A percentile compares a stretch with the other conserved stretches of the same genome.
Evolutionary conservation across 2,113 vertebrate genomes (phyloP).

Genomic region (Proteles cristata): DNA sequence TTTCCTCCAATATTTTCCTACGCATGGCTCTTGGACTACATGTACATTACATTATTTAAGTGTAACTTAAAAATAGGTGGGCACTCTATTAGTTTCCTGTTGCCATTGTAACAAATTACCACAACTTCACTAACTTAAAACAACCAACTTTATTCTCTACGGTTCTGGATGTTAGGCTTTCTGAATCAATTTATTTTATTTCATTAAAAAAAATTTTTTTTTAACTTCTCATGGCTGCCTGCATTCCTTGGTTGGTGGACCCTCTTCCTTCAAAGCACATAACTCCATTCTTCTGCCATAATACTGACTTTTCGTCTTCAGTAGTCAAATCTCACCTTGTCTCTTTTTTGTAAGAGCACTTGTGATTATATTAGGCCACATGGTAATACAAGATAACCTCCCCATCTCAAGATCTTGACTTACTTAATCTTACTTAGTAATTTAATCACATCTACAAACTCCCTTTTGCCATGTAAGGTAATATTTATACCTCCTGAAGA

Average conservation of each 20-base stretch:
- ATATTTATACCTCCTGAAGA: not conserved
- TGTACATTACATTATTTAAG: not conserved
- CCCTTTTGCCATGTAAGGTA: not conserved
- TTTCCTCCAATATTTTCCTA: not conserved
- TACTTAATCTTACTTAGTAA: not conserved
- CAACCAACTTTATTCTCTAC: not conserved
- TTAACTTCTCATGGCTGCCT: not conserved
- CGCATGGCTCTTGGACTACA: not conserved
- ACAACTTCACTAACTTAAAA: not conserved
- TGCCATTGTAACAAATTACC: not conserved
- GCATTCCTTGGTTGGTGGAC: not conserved
- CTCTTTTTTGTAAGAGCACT: not conserved
- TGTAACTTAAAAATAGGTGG: not conserved
- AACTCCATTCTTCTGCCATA: not conserved
- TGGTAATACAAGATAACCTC: not conserved
- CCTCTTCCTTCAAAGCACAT: not conserved
- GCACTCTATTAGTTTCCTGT: not conserved
- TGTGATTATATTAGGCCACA: not conserved
- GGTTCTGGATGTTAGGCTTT: not conserved
- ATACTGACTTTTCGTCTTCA: not conserved
- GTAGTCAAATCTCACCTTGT: not conserved
- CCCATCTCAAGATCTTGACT: not conserved
- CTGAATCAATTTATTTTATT: not conserved
- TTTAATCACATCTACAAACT: not conserved
- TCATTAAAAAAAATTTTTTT: too few relatives aligned